Conservation (phyloP, 2,797 vertebrate species). For the Poecilia velifera region DNA sequence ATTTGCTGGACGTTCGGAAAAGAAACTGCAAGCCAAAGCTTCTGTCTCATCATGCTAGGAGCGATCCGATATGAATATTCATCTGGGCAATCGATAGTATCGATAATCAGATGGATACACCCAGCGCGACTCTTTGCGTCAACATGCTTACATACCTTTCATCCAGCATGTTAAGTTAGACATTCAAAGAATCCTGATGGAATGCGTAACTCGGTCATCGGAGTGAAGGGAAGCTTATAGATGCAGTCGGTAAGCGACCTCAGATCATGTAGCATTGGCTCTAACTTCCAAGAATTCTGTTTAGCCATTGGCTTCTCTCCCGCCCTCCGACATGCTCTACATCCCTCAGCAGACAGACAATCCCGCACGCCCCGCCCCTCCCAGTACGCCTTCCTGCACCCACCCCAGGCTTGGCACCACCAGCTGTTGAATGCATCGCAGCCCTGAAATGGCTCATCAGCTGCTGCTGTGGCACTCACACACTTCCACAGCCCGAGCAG, state of each 20-base stretch:
- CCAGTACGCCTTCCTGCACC: slow-evolving; percentile 18
- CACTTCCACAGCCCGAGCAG: slow-evolving; percentile 58
- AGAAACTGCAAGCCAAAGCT: background rate
- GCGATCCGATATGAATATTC: background rate
- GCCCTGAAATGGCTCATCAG: slow-evolving; percentile 76
- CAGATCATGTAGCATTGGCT: slow-evolving; percentile 22
- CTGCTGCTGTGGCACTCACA: slow-evolving; percentile 62
- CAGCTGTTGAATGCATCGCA: slow-evolving; percentile 76
- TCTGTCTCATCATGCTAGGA: background rate
- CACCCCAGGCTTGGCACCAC: slow-evolving; percentile 69
- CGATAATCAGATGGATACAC: too few species aligned
- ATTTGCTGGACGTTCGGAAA: background rate
- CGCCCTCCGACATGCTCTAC: slow-evolving; percentile 51
- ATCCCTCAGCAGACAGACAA: slow-evolving; percentile 51
- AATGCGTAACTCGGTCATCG: slow-evolving; percentile 35
- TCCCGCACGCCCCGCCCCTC: slow-evolving; percentile 11
- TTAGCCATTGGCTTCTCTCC: slow-evolving; percentile 63
- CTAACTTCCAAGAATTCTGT: slow-evolving; percentile 33
- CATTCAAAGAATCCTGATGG: slow-evolving; percentile 34
- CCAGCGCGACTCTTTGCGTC: background rate
- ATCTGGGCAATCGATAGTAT: too few species aligned
- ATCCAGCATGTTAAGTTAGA: slow-evolving; percentile 13
- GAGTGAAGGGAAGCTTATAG: slow-evolving; percentile 49
- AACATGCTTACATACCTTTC: slow-evolving; percentile 26
- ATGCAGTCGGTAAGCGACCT: slow-evolving; percentile 51